phyloP scores from a whole-genome alignment of 2,113 vertebrate species.

The Nettapus auritus region DNA sequence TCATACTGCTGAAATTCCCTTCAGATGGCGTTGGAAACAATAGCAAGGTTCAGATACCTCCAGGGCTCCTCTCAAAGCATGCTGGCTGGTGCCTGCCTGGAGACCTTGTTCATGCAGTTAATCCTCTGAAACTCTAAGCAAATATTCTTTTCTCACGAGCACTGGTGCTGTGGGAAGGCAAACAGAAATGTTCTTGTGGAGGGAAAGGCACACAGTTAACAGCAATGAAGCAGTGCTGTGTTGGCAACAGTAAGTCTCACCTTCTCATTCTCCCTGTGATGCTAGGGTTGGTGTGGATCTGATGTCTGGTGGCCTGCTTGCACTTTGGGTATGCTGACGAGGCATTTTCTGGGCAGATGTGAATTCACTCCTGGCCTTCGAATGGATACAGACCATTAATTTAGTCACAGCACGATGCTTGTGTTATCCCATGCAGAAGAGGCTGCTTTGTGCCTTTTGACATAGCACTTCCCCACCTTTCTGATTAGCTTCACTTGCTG shows the following conservation, averaged over 20 bases:
- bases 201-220: not conserved
- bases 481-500: not conserved
- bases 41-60: not conserved
- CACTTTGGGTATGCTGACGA: not conserved
- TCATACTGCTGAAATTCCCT: not conserved
- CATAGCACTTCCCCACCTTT: not conserved
- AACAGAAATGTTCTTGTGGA: not conserved
- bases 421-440: not conserved
- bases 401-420: not conserved
- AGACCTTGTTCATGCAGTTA: not conserved
- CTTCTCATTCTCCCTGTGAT: not conserved
- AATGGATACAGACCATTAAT: not conserved
- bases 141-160: not conserved
- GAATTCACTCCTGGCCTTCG: not conserved
- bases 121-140: not conserved
- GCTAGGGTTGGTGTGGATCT: not conserved
- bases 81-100: not conserved
- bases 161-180: not conserved
- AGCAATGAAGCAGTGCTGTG: not conserved
- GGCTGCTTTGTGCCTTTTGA: not conserved
- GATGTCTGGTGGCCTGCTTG: accelerated
- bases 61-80: not conserved
- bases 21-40: not conserved
- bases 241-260: not conserved
- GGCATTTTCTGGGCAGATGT: not conserved